phyloP scores from a whole-genome alignment of 2,113 vertebrate genomes.

The Pterocles orientalis region DNA sequence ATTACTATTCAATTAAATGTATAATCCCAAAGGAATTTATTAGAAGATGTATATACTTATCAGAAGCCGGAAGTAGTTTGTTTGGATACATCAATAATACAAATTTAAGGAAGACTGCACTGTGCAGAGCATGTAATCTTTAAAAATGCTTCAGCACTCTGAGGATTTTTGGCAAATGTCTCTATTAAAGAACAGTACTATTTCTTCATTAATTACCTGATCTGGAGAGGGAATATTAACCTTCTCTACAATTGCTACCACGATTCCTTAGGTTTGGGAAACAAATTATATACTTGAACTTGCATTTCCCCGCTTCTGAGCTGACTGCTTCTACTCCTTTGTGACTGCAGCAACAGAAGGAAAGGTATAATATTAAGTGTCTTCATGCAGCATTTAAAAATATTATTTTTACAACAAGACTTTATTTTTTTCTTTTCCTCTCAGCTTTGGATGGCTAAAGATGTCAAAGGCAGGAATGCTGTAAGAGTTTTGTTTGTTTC shows the following conservation, averaged over 20 bases:
- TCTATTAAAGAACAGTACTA: not conserved
- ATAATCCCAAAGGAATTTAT: not conserved
- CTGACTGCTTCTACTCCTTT: not conserved
- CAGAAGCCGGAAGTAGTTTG: not conserved
- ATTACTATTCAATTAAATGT: not conserved
- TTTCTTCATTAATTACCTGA: not conserved
- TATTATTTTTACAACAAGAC: not conserved
- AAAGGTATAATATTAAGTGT: not conserved
- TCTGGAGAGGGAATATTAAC: not conserved
- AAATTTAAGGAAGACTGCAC: not conserved
- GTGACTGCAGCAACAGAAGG: not conserved
- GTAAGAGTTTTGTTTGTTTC: slow-evolving; percentile 43
- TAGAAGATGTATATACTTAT: not conserved
- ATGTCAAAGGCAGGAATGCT: slow-evolving; percentile 20
- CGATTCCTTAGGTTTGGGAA: not conserved
- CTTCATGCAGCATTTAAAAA: not conserved
- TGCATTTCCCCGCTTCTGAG: not conserved
- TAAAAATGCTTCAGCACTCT: not conserved
- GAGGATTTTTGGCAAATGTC: not conserved
- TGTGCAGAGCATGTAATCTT: rapidly evolving
- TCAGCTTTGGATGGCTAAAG: not conserved
- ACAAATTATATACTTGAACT: not conserved
- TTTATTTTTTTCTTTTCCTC: not conserved
- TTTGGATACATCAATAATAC: not conserved
- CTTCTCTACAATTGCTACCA: not conserved